A percentile compares a stretch with the other conserved stretches of the same genome.
Conservation (phyloP, 2,113 vertebrate genomes). For the Prinia subflava region DNA sequence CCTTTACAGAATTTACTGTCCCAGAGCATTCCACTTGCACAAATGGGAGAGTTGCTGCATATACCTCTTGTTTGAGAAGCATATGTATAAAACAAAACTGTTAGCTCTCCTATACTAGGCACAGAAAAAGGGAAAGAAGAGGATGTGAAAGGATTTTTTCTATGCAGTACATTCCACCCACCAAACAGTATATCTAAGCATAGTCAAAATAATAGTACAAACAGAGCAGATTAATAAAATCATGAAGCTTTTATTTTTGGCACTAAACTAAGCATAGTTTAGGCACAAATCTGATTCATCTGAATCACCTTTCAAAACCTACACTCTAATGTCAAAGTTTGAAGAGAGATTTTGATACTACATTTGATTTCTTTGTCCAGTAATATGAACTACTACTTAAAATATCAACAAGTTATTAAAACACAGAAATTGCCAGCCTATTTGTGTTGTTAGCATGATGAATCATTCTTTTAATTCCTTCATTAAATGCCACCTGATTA, state of each 20-base stretch:
- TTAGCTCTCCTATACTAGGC: background rate
- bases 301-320: background rate
- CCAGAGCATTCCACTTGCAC: background rate
- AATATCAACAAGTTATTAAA: background rate
- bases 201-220: background rate
- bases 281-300: background rate
- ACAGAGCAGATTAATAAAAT: background rate
- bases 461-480: background rate
- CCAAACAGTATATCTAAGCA: background rate
- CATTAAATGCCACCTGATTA: background rate
- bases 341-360: background rate
- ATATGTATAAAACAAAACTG: background rate
- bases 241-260: background rate
- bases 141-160: background rate
- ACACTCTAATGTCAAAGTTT: background rate
- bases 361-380: background rate
- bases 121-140: background rate
- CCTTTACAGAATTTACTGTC: background rate
- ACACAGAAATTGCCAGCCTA: background rate
- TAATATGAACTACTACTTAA: background rate
- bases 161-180: background rate
- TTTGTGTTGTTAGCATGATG: background rate
- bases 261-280: background rate
- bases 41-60: background rate
- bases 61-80: background rate